Percentiles rank a stretch among this genome's conserved stretches.
Conservation (phyloP, 2,888 invertebrate species). For the Himalopsyche anomala region DNA sequence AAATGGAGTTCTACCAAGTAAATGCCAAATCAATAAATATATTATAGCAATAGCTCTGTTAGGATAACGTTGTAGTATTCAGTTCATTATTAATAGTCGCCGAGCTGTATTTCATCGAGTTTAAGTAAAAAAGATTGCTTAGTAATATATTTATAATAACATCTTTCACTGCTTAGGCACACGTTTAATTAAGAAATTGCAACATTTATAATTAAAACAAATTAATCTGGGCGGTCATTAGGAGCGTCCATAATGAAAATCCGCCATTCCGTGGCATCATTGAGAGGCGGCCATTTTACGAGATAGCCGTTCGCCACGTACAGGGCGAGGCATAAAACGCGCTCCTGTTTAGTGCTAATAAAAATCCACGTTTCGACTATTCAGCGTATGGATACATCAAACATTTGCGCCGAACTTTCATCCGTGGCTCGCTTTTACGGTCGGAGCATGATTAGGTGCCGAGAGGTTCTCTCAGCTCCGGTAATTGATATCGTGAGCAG, state of each 20-base stretch:
- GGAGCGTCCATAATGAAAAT: slow-evolving; percentile 3
- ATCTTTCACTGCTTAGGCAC: no score
- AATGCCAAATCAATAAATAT: no score
- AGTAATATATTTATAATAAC: no score
- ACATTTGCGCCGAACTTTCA: slow-evolving; percentile 56
- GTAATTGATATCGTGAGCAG: slow-evolving; percentile 54
- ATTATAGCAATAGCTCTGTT: no score
- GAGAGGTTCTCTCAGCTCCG: slow-evolving; percentile 17
- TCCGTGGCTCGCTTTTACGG: slow-evolving; percentile 31
- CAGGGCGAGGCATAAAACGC: slow-evolving; percentile 61
- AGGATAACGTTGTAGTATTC: no score
- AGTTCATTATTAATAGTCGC: no score
- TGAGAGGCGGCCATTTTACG: slow-evolving; percentile 50
- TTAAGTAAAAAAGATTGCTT: no score
- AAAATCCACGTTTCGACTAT: slow-evolving; percentile 65
- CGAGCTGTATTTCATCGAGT: no score
- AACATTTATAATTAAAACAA: background rate
- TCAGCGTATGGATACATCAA: slow-evolving; percentile 59
- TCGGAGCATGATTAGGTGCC: slow-evolving; percentile 16
- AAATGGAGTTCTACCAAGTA: no score
- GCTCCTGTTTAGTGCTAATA: slow-evolving; percentile 64
- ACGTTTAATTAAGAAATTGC: background rate
- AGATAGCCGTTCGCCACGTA: slow-evolving; percentile 57
- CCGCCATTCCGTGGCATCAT: slow-evolving; percentile 29
- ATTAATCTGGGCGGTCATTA: background rate